These are phyloP conservation scores for Shinisaurus crocodilurus DNA, from an alignment of 2,113 vertebrate species.

Conservation along the genomic window DNA sequence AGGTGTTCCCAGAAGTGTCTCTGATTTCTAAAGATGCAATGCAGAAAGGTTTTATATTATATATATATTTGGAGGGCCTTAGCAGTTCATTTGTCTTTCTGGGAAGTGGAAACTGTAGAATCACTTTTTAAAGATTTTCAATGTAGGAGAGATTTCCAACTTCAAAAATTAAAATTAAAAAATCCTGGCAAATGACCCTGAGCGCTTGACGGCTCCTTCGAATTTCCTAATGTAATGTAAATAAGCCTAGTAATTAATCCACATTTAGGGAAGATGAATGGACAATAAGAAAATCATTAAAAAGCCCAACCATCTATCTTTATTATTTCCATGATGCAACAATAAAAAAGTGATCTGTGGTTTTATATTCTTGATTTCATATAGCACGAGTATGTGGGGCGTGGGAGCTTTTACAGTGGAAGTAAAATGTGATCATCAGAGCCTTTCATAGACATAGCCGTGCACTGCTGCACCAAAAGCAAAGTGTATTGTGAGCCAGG, in stretches of 20 bases:
- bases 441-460: background rate
- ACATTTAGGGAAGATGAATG: slow-evolving; percentile 59
- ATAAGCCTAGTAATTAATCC: slow-evolving; percentile 52
- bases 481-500: background rate
- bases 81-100: background rate
- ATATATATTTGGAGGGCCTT: background rate
- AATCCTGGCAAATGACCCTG: background rate
- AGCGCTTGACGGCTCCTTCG: background rate
- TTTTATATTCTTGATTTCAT: slow-evolving; percentile 26
- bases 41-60: background rate
- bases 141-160: background rate
- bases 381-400: background rate
- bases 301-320: slow-evolving; percentile 35
- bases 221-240: slow-evolving; percentile 49
- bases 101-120: background rate
- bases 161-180: background rate
- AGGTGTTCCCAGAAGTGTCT: background rate
- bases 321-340: slow-evolving; percentile 40
- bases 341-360: slow-evolving; percentile 43
- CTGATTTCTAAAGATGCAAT: background rate
- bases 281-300: slow-evolving; percentile 56
- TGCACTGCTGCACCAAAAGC: background rate
- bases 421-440: background rate
- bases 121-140: background rate
- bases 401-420: background rate